phyloP scores from a whole-genome alignment of 2,797 vertebrate genomes.

The Mormyrops attenuatus region DNA sequence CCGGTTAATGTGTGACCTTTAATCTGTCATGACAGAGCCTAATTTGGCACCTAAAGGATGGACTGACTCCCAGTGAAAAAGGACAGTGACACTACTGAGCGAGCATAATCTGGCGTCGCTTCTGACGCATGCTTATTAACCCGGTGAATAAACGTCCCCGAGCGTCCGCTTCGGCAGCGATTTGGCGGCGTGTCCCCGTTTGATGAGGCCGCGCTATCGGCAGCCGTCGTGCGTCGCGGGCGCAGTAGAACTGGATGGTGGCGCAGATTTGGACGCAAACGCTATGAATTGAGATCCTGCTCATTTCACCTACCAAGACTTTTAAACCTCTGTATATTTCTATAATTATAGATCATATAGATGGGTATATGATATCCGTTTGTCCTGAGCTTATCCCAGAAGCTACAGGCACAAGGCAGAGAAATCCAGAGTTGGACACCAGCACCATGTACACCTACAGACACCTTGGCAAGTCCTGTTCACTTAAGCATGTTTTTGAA shows the following conservation, averaged over 20 bases:
- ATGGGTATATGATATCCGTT: neutral
- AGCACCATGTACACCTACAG: neutral
- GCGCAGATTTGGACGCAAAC: conserved; percentile 17
- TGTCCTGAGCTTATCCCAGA: neutral
- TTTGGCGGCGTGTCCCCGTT: neutral
- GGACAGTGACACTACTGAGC: neutral
- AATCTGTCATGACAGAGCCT: conserved; percentile 1
- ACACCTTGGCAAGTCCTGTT: neutral
- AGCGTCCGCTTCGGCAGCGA: neutral
- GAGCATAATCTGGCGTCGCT: neutral
- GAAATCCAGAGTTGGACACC: neutral
- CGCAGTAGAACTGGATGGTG: conserved; percentile 21
- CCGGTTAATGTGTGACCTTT: neutral
- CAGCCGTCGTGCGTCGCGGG: conserved; percentile 16
- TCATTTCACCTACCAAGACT: neutral
- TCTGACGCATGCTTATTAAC: neutral
- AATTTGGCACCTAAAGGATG: conserved; percentile 20
- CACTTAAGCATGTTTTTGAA: neutral
- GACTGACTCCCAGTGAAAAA: conserved; percentile 19
- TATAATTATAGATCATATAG: neutral
- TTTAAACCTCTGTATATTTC: neutral
- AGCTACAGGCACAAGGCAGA: neutral
- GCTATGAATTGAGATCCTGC: neutral
- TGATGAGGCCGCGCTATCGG: conserved; percentile 16
- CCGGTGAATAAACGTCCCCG: neutral